Evolutionary conservation across 2,888 invertebrate species (phyloP), one percentile per base, ranked within the genome.

Genomic region (Anagyrus pseudococci): DNA sequence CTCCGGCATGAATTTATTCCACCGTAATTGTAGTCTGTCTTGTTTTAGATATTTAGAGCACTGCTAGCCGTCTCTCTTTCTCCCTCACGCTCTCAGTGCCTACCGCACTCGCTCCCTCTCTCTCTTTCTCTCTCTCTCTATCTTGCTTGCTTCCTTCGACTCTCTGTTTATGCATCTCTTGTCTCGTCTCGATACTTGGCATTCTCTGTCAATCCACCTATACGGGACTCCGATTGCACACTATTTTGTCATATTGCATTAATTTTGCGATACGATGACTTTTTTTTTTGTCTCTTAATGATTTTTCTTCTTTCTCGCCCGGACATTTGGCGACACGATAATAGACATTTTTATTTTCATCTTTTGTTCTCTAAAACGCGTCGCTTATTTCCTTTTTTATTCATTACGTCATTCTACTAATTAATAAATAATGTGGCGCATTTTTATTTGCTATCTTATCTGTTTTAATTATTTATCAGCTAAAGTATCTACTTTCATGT

Each of bases 151-250:
- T 10, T 48, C 25, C 6, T 48, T 47, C 17, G 29, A 13, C 44
- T 33, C 33, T 52, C 49, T 61, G 61, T 58, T 62, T 62, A 53
- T 58, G 29, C 44, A 25, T 53, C 22, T 33, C 53, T 19, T 44
- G 29, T 15, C 23, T 49, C 49, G 20, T 48, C 25, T 55, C 23
- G 19, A 33, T 17, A 23, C 43, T 44, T 15, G 8, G 33, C 10
- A 4, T 46, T 43, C 55, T 44, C 41, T 49, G 25, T 26, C 49
- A 20, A 50, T 61, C 44, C 50, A 40, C 29, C 10, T 29, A 37
- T 37, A 37, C 8, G 33, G 50, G 41, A 46, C 26, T 15, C 20
- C 4, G 43, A 54, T 43, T 60, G 48, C 43, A 41, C 53, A 40
- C 25, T 59, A 40, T 41, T 53, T 59, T 59, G 47, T 59, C 52